A percentile compares a stretch with the other conserved stretches of the same genome.
phyloP scores from a whole-genome alignment of 2,888 invertebrate species.

The Sinelater perroti region DNA sequence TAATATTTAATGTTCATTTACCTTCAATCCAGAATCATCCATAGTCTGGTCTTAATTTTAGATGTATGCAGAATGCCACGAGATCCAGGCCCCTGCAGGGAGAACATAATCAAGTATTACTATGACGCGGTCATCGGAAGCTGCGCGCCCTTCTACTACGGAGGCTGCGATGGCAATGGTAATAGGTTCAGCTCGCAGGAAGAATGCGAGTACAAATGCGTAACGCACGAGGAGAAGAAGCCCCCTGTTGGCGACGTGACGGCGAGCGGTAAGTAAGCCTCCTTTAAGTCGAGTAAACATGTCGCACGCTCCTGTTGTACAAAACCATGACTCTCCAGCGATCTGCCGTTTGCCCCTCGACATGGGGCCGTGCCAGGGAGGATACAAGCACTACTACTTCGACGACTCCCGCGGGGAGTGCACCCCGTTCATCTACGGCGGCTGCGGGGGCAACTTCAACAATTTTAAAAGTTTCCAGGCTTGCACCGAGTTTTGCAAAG shows the following conservation, averaged over 20 bases:
- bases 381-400: slow-evolving; percentile 76
- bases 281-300: neutral
- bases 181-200: slow-evolving; percentile 80
- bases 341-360: slow-evolving; percentile 73
- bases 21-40: neutral
- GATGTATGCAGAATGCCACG: slow-evolving; percentile 76
- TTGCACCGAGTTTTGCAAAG: slow-evolving; percentile 70
- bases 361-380: slow-evolving; percentile 68
- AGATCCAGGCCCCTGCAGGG: slow-evolving; percentile 77
- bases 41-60: slow-evolving; percentile 53
- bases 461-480: slow-evolving; percentile 79
- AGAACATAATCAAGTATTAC: slow-evolving; percentile 73
- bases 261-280: slow-evolving; percentile 49
- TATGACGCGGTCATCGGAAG: slow-evolving; percentile 69
- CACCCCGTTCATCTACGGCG: slow-evolving; percentile 81
- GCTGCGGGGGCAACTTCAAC: slow-evolving; percentile 89
- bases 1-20: no score
- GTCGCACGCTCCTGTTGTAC: no score
- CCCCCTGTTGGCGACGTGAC: slow-evolving; percentile 45
- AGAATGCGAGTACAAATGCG: slow-evolving; percentile 79
- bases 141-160: slow-evolving; percentile 78
- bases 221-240: slow-evolving; percentile 66
- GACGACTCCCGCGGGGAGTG: slow-evolving; percentile 75
- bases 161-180: slow-evolving; percentile 86
- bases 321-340: slow-evolving; percentile 57